Evolutionary conservation across 2,888 invertebrate genomes (phyloP), one percentile per base, ranked within the genome.

Genomic region (Willowsia nigromaculata): DNA sequence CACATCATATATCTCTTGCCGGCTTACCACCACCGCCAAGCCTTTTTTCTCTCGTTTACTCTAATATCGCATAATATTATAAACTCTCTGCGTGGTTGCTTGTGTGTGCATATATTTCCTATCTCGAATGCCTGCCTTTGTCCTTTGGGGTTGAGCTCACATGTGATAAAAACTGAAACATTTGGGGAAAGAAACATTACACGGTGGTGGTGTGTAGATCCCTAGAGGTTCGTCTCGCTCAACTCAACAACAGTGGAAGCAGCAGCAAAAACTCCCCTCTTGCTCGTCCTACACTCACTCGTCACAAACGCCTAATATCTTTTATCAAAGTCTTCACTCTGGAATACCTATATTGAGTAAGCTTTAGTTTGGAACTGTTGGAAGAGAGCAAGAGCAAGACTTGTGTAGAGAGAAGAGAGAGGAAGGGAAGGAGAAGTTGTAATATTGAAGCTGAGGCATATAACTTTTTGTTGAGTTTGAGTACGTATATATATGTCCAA

Each of bases 171-270:
- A 89, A 89, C 84, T 89, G 89, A 89, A 89, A 89, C 89, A 89
- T 89, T 89, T 89, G 89, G 89, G 89, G 89, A 89, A 89, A 88
- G 88, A 89, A 89, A 89, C 89, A 89, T 89, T 89, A 89, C 89
- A 89, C 89, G 89, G 89, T 89, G 89, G 89, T 88, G 88, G 88
- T 89, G 89, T 88, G 74, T 78, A 84, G 85, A 78, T 85, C 89
- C 81, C 85, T 85, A 88, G 88, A 89, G 89, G 89, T 85, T 89
- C 85, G 80, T 89, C 83, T 89, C 85, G 89, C 89, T 89, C 68
- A 88, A 81, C 78, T 78, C 78, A 53, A 78, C 78, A 78, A 62
- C 81, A 81, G 62, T 62, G 62, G 40, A 50, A 89, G 84, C 89
- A 84, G 74, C 89, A 89, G 80, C 84, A 84, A 84, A 89, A 78